phyloP scores from a whole-genome alignment of 2,797 vertebrate genomes.

The Hippocampus kuda region DNA sequence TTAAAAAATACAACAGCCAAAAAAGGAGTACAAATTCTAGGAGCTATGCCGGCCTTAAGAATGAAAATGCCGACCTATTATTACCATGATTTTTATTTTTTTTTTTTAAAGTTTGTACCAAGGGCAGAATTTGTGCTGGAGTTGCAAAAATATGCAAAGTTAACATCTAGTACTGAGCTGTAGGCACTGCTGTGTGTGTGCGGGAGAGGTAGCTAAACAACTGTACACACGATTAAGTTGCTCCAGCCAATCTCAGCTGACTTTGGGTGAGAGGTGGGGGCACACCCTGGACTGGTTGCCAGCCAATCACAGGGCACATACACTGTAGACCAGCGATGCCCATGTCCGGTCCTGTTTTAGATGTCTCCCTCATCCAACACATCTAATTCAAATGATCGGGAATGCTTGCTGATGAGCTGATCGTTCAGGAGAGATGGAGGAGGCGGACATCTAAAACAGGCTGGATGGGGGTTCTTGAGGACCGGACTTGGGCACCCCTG shows the following conservation, averaged over 20 bases:
- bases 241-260: neutral
- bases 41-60: conserved; percentile 48
- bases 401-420: no score
- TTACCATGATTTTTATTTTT: conserved; percentile 12
- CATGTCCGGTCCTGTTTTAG: no score
- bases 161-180: conserved; percentile 40
- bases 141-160: conserved; percentile 57
- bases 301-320: neutral
- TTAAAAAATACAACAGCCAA: conserved; percentile 59
- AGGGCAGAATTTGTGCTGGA: conserved; percentile 39
- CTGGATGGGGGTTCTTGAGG: no score
- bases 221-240: neutral
- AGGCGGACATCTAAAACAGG: no score
- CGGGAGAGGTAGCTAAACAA: conserved; percentile 51
- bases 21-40: conserved; percentile 56
- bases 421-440: no score
- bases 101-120: neutral
- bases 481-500: no score
- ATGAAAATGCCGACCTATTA: conserved; percentile 42
- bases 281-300: neutral
- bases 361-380: no score
- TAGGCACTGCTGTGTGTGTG: conserved; percentile 62
- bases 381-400: no score
- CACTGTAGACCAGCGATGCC: neutral
- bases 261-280: neutral